Conservation (phyloP, 2,888 invertebrate species). For the Parnassius orleans region DNA sequence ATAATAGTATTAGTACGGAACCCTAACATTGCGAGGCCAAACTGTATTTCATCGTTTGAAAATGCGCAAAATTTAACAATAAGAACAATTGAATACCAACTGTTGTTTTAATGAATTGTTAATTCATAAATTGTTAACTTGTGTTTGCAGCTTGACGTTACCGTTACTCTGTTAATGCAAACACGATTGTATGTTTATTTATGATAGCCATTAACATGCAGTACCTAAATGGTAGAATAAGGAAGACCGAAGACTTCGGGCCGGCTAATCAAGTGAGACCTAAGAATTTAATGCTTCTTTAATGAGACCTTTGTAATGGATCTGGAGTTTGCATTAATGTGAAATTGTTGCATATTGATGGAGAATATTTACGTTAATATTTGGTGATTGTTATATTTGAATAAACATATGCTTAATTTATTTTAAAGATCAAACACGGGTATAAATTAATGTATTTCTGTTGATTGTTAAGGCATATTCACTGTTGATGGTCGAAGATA, state of each 20-base stretch:
- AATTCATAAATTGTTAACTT: constrained; percentile 8
- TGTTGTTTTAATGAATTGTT: constrained; percentile 1
- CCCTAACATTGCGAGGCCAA: too few relatives aligned
- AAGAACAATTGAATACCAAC: neutral
- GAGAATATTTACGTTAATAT: constrained; percentile 36
- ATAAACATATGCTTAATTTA: neutral
- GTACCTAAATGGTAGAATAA: constrained; percentile 45
- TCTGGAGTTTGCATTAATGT: constrained; percentile 37
- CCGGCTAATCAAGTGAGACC: constrained; percentile 58
- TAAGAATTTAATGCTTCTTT: constrained; percentile 40
- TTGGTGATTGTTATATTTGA: constrained; percentile 14
- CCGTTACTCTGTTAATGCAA: constrained; percentile 34
- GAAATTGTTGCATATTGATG: constrained; percentile 27
- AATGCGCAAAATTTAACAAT: neutral
- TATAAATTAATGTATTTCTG: neutral
- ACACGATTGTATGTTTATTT: constrained; percentile 55
- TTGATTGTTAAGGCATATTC: too few relatives aligned
- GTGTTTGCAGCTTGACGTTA: constrained; percentile 11
- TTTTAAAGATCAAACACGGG: neutral
- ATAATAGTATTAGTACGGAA: too few relatives aligned
- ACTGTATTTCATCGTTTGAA: too few relatives aligned
- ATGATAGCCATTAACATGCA: constrained; percentile 43
- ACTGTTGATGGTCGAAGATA: too few relatives aligned
- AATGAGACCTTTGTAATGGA: constrained; percentile 51
- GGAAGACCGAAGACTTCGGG: constrained; percentile 49